phyloP scores from a whole-genome alignment of 2,113 vertebrate genomes.

The Argyrosomus japonicus region DNA sequence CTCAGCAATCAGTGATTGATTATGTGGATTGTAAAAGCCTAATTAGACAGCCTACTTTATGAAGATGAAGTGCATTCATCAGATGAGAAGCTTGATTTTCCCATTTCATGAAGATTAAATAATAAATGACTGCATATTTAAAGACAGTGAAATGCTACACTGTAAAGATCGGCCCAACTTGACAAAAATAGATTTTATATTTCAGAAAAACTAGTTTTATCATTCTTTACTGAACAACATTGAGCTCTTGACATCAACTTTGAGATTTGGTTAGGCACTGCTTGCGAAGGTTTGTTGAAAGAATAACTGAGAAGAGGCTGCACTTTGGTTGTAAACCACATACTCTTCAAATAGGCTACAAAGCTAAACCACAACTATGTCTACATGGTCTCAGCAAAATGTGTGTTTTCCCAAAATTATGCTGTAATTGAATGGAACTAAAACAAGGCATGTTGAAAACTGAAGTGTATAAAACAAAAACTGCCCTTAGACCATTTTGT shows the following conservation, averaged over 20 bases:
- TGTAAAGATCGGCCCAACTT: background rate
- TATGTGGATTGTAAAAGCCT: background rate
- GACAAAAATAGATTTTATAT: constrained; percentile 1
- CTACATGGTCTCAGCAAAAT: constrained; percentile 50
- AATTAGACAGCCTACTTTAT: background rate
- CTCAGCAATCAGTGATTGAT: background rate
- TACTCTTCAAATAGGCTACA: constrained; percentile 58
- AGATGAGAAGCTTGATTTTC: constrained; percentile 3
- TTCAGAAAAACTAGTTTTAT: background rate
- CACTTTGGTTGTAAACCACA: constrained; percentile 60
- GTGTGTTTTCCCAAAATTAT: constrained; percentile 44
- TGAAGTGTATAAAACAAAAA: constrained; percentile 17
- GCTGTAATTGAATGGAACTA: constrained; percentile 25
- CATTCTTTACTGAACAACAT: background rate
- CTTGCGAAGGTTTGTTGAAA: constrained; percentile 33
- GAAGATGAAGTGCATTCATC: background rate
- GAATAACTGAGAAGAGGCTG: constrained; percentile 55
- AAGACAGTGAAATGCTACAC: background rate
- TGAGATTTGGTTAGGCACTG: constrained; percentile 1
- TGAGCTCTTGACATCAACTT: constrained; percentile 14
- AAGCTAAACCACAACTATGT: constrained; percentile 66
- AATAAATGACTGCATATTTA: background rate
- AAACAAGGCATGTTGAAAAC: constrained; percentile 35
- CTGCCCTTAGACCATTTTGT: background rate
- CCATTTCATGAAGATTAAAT: background rate